phyloP scores from a whole-genome alignment of 2,113 vertebrate species.

The Lutjanus erythropterus region DNA sequence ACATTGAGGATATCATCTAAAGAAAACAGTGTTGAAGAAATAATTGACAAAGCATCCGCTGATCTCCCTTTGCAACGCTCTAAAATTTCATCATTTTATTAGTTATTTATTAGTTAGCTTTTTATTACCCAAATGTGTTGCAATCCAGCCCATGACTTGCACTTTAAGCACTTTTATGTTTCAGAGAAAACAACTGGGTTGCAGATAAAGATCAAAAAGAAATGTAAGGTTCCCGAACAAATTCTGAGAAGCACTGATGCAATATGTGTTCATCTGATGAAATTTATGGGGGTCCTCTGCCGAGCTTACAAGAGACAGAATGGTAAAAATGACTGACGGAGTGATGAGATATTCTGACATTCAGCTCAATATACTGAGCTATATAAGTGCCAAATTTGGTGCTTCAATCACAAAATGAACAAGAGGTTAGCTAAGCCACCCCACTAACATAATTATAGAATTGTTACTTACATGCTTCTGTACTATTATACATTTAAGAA shows the following conservation, averaged over 20 bases:
- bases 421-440: too few relatives aligned
- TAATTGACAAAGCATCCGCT: too few relatives aligned
- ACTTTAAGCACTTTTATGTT: background rate
- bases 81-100: background rate
- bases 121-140: background rate
- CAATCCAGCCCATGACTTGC: background rate
- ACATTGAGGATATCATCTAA: background rate
- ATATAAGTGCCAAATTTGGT: too few relatives aligned
- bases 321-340: background rate
- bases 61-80: too few relatives aligned
- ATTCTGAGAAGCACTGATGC: background rate
- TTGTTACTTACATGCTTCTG: too few relatives aligned
- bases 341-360: background rate
- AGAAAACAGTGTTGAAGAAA: too few relatives aligned
- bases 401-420: too few relatives aligned
- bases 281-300: background rate
- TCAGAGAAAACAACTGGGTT: background rate
- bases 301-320: background rate
- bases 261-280: background rate
- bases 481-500: too few relatives aligned
- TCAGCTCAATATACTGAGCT: too few relatives aligned
- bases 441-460: too few relatives aligned
- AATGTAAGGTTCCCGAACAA: background rate
- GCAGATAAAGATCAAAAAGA: background rate
- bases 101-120: background rate